Conservation (phyloP, 2,113 vertebrate species). For the Steatornis caripensis region DNA sequence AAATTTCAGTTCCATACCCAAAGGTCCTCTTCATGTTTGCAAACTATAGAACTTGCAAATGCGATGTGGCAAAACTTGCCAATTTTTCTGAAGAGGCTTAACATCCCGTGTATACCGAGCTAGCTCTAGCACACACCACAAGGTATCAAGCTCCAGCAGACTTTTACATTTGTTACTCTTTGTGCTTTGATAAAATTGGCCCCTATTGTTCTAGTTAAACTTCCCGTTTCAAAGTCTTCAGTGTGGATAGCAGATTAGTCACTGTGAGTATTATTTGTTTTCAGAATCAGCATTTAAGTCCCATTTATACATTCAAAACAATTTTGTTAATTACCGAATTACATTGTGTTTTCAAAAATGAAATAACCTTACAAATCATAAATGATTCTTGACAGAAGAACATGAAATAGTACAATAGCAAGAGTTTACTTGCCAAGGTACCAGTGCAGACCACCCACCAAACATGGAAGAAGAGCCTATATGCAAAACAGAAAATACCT, state of each 20-base stretch:
- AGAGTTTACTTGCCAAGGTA: neutral
- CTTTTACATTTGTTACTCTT: neutral
- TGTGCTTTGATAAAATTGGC: neutral
- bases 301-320: neutral
- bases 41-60: neutral
- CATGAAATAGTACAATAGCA: neutral
- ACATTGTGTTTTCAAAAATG: neutral
- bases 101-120: neutral
- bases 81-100: neutral
- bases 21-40: neutral
- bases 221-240: neutral
- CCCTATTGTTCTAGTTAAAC: neutral
- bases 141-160: neutral
- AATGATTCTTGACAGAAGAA: neutral
- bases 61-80: accelerated
- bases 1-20: neutral
- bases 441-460: neutral
- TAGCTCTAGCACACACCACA: neutral
- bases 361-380: neutral
- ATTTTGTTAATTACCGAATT: neutral
- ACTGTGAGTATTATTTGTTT: neutral
- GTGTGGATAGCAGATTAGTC: neutral
- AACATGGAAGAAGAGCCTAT: neutral
- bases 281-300: neutral
- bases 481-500: neutral